Conservation (phyloP, 2,113 vertebrate genomes). For the Calidris pygmaea region DNA sequence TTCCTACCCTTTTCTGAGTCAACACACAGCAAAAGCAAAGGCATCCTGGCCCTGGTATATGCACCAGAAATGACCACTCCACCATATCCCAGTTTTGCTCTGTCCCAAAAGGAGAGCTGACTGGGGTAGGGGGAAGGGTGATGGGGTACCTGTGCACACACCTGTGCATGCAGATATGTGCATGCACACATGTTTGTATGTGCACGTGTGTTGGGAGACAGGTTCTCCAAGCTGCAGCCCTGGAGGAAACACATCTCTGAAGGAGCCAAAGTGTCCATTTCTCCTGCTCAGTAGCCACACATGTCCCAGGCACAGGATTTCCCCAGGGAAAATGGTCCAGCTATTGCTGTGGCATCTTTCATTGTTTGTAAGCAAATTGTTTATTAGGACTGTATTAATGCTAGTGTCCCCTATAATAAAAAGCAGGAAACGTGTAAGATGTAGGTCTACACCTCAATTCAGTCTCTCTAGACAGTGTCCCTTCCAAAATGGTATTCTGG, state of each 20-base stretch:
- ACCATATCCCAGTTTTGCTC: neutral
- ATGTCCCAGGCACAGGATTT: neutral
- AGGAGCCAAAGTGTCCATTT: neutral
- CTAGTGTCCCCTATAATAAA: neutral
- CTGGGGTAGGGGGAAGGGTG: neutral
- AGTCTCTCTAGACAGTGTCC: neutral
- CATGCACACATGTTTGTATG: neutral
- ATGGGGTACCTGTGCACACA: rapidly evolving
- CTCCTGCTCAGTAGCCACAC: neutral
- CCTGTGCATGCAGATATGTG: neutral
- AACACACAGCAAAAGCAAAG: neutral
- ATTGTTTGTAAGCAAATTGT: neutral
- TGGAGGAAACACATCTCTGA: neutral
- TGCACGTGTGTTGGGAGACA: neutral
- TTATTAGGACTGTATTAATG: neutral
- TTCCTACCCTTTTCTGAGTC: neutral
- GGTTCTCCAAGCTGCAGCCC: neutral
- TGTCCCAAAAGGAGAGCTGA: neutral
- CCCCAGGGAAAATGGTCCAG: neutral
- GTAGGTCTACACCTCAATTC: neutral
- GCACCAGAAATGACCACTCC: neutral
- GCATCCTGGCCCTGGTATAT: neutral
- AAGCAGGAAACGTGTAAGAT: neutral
- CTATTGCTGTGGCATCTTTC: neutral
- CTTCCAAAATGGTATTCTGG: neutral